Evolutionary conservation across 2,888 invertebrate genomes (phyloP).

Genomic region (Xestia rhomboidea): DNA sequence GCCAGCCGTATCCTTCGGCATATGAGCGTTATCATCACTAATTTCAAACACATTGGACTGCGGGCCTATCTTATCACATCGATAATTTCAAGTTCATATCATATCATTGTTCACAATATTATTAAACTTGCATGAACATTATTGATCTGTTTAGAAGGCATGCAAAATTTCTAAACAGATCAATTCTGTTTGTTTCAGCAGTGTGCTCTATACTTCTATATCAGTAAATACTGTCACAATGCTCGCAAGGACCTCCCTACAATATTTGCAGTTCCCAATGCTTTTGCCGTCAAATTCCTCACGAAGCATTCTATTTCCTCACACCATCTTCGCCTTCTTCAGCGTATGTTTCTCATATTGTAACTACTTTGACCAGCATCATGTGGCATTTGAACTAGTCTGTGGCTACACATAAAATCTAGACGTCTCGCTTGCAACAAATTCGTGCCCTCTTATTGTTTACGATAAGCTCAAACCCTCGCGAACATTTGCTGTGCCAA

Average conservation of each 20-base stretch:
- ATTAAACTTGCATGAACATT: conserved; percentile 55
- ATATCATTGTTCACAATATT: conserved; percentile 55
- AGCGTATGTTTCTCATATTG: neutral
- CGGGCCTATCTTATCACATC: conserved; percentile 53
- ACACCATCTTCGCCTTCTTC: neutral
- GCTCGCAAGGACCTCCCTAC: too few species aligned
- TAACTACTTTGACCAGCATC: neutral
- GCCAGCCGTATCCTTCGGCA: neutral
- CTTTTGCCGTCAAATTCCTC: neutral
- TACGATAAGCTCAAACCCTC: conserved; percentile 18
- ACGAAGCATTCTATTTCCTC: neutral
- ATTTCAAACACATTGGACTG: conserved; percentile 50
- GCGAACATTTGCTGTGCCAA: conserved; percentile 17
- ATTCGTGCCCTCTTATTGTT: neutral
- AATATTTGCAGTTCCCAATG: neutral
- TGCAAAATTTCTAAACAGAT: conserved; percentile 3
- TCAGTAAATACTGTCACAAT: too few species aligned
- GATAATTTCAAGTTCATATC: conserved; percentile 59
- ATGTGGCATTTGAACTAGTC: neutral
- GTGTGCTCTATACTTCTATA: neutral
- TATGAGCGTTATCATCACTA: conserved; percentile 38
- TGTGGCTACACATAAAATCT: neutral
- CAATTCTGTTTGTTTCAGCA: neutral
- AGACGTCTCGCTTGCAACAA: neutral
- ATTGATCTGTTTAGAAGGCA: conserved; percentile 46